Base-by-base conservation (phyloP, 2,113 vertebrate genomes). In the Antigone vipio region DNA sequence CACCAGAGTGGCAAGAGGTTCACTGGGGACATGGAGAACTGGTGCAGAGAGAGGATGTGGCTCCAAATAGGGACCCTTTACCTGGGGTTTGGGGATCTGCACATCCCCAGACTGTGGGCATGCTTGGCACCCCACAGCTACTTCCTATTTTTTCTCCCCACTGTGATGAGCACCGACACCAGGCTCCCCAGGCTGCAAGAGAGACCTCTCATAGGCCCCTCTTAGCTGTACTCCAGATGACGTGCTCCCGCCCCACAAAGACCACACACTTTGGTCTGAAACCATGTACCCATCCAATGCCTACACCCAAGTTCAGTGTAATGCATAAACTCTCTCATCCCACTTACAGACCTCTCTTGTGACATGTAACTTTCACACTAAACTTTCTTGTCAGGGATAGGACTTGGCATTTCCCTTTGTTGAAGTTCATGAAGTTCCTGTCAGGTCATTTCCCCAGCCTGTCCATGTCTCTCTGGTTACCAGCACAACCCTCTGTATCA, bases 101-200 rank as follows among this genome's bases (percentile, higher is more conserved):
- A 72, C 15, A 62, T 18, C 12, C 15, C 47, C 45, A 45, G 56
- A 26, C n/a, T 29, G 20, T 15, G 17, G 10, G 3, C 3, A 1
- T 6, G 23, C 49, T 67, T 72, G 42, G 15, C 47, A 52, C 8
- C 6, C 6, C 29, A 45, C 29, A 58, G 53, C 8, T 56, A 5
- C 26, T 72, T 82, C 24, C 21, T 13, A 5, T 62, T 82, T 75
- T 17, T 60, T 32, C 18, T 85, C 12, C 18, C 22, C 26, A 11
- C n/a, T 58, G 17, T 0, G 0, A 32, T 56, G 13, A 49, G 12
- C 40, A 55, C 20, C 14, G 60, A 12, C 27, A 52, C 29, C 8
- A 40, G 17, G 21, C 47, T 47, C 34, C 9, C 26, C 1, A 3
- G 30, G 22, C 35, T 66, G 21, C 2, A 5, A n/a, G 10, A 45